A percentile compares a stretch with the other conserved stretches of the same genome.
Evolutionary conservation across 2,113 vertebrate genomes (phyloP).

Genomic region (Hippolais icterina): DNA sequence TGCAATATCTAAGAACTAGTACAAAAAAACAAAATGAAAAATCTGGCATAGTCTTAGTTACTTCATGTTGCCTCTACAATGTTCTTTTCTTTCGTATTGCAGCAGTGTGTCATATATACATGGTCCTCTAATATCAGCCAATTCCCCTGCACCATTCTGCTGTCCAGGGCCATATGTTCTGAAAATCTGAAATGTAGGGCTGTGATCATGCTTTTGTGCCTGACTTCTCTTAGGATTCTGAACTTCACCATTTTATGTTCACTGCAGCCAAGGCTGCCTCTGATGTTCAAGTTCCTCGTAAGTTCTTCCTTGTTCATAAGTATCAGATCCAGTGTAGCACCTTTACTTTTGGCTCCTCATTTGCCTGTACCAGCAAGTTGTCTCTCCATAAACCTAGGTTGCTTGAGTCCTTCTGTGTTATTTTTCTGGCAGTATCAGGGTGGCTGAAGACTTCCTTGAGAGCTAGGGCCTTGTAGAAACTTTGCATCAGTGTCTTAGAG

Average conservation of each 20-base stretch:
- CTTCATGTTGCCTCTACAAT: neutral
- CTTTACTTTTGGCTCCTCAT: neutral
- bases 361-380: neutral
- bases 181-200: neutral
- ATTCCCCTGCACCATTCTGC: neutral
- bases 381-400: neutral
- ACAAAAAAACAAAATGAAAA: neutral
- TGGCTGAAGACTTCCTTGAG: neutral
- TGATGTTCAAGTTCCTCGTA: neutral
- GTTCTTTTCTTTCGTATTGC: neutral
- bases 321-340: neutral
- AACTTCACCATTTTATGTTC: neutral
- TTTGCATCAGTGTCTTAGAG: neutral
- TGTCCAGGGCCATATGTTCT: neutral
- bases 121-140: neutral
- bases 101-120: neutral
- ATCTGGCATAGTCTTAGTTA: neutral
- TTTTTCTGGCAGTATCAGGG: neutral
- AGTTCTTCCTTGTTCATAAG: neutral
- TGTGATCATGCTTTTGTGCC: neutral
- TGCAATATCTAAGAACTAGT: neutral
- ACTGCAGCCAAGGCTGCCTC: neutral
- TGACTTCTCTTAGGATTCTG: neutral
- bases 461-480: neutral
- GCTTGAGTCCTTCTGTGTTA: neutral